Conservation (phyloP, 2,113 vertebrate genomes). For the Actenoides lindsayi region DNA sequence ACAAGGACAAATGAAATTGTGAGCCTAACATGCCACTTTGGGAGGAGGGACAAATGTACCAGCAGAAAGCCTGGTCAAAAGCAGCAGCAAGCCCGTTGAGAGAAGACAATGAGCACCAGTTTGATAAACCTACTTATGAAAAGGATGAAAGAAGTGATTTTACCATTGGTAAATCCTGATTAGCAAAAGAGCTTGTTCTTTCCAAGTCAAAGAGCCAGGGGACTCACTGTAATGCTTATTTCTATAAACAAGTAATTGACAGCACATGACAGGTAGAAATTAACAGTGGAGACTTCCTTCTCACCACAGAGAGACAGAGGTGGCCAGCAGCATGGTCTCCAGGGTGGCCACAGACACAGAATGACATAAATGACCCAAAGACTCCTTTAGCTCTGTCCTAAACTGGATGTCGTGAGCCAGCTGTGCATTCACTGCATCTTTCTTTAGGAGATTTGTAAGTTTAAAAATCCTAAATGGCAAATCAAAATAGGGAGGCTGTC, state of each 20-base stretch:
- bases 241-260: neutral
- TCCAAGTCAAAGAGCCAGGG: neutral
- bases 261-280: neutral
- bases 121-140: neutral
- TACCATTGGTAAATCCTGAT: neutral
- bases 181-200: neutral
- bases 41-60: neutral
- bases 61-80: neutral
- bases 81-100: neutral
- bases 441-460: slow-evolving; percentile 91
- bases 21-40: too few relatives aligned
- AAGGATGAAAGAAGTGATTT: neutral
- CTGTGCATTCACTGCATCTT: slow-evolving; percentile 76
- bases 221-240: neutral
- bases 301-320: neutral
- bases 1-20: neutral
- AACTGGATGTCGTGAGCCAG: slow-evolving; percentile 74
- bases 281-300: neutral
- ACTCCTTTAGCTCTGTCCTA: slow-evolving; percentile 86
- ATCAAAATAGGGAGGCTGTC: slow-evolving; percentile 80
- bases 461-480: slow-evolving; percentile 88
- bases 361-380: slow-evolving; percentile 85
- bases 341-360: neutral
- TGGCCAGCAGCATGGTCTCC: neutral
- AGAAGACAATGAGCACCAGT: neutral